Evolutionary conservation across 2,797 vertebrate genomes (phyloP).

Genomic region (Vipera latastei): DNA sequence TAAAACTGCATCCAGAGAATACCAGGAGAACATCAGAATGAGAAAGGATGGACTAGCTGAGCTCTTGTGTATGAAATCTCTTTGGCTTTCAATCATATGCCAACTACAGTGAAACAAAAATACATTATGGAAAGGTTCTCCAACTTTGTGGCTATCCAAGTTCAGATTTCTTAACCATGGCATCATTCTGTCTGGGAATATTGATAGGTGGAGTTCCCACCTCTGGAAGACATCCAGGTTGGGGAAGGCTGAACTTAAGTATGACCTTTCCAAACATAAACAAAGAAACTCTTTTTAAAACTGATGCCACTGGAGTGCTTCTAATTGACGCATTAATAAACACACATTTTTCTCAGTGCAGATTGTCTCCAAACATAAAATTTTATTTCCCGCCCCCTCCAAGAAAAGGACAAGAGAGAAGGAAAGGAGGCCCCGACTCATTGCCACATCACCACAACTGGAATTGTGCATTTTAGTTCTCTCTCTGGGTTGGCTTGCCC

Average conservation of each 20-base stretch:
- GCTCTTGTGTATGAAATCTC: not conserved
- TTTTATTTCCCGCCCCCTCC: not conserved
- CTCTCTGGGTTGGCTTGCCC: slow-evolving; percentile 7
- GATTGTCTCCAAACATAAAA: not conserved
- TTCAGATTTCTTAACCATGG: not conserved
- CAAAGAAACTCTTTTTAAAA: not conserved
- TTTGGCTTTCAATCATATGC: not conserved
- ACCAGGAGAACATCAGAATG: not conserved
- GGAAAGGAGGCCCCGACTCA: not conserved
- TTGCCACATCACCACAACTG: slow-evolving; percentile 12
- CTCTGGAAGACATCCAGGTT: not conserved
- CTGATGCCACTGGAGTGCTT: not conserved
- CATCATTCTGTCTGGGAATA: not conserved
- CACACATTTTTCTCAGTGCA: not conserved
- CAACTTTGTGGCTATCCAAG: not conserved
- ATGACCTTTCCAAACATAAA: not conserved
- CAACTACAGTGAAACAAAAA: not conserved
- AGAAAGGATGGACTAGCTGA: not conserved
- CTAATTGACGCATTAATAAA: not conserved
- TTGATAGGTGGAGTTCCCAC: not conserved
- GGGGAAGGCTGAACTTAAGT: not conserved
- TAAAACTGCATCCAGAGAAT: not conserved
- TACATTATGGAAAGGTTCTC: not conserved
- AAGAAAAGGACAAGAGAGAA: not conserved
- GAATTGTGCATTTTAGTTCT: slow-evolving; percentile 38